A percentile compares a stretch with the other conserved stretches of the same genome.
Conservation (phyloP, 2,113 vertebrate species). For the Salvelinus fontinalis region DNA sequence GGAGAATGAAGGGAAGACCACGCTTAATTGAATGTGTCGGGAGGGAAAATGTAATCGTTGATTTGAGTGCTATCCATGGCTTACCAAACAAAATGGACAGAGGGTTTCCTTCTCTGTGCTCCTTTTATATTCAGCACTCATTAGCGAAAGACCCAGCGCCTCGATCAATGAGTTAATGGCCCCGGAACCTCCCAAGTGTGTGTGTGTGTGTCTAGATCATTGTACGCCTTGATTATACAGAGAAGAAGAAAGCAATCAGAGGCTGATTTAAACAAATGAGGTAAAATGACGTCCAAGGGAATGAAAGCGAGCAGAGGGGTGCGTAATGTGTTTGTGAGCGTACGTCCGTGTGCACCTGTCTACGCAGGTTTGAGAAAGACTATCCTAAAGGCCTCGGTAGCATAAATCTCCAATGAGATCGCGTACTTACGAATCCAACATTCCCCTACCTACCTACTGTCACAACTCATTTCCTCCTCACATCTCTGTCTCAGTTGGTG, state of each 20-base stretch:
- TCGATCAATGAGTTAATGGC: slow-evolving; percentile 22
- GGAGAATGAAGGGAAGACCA: slow-evolving; percentile 1
- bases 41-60: slow-evolving; percentile 54
- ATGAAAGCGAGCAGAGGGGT: too few species aligned
- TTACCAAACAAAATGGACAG: slow-evolving; percentile 45
- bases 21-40: slow-evolving; percentile 47
- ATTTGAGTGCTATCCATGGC: slow-evolving; percentile 48
- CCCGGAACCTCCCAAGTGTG: not conserved
- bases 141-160: slow-evolving; percentile 34
- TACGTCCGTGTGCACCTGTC: not conserved
- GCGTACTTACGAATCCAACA: too few species aligned
- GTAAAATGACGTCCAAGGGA: too few species aligned
- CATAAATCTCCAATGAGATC: too few species aligned
- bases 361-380: not conserved
- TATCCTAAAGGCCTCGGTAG: not conserved
- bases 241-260: too few species aligned
- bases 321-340: not conserved
- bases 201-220: not conserved
- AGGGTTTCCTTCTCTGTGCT: slow-evolving; percentile 9
- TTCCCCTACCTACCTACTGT: not conserved
- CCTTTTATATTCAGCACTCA: slow-evolving; percentile 14
- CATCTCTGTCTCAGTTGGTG: not conserved
- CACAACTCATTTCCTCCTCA: not conserved
- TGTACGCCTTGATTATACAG: too few species aligned
- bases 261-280: too few species aligned